A percentile compares a stretch with the other conserved stretches of the same genome.
These are phyloP conservation scores for Antechinus flavipes DNA, from an alignment of 2,113 vertebrate species.

Conservation along the genomic window DNA sequence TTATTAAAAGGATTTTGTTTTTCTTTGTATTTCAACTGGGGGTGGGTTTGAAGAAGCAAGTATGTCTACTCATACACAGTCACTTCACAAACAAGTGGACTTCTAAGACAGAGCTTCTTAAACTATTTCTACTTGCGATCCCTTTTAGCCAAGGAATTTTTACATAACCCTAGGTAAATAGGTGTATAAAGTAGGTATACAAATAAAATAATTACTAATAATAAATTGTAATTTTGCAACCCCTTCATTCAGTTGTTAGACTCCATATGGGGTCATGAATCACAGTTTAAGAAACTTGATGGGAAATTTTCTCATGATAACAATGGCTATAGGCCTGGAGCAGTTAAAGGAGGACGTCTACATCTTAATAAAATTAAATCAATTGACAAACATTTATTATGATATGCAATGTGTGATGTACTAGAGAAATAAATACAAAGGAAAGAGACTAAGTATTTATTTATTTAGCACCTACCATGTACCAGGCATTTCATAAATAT, in stretches of 20 bases:
- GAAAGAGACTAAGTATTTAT: background rate
- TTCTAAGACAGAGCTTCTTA: background rate
- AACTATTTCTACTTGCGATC: too few species aligned
- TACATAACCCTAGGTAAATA: too few species aligned
- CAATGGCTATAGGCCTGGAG: background rate
- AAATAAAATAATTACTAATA: too few species aligned
- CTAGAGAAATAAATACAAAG: background rate
- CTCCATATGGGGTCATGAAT: too few species aligned
- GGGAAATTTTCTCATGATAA: background rate
- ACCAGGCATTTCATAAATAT: background rate
- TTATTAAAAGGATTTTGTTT: too few species aligned
- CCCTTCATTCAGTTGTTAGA: too few species aligned
- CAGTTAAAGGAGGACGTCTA: background rate
- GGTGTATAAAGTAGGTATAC: too few species aligned
- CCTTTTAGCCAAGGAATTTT: too few species aligned
- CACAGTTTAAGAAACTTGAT: too few species aligned
- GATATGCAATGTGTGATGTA: background rate
- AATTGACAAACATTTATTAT: background rate
- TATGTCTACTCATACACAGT: background rate
- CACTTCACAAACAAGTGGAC: background rate
- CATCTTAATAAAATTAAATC: background rate
- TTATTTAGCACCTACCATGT: background rate
- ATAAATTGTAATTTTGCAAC: too few species aligned
- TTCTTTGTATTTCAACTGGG: too few species aligned
- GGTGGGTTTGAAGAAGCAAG: constrained; percentile 15